These are phyloP conservation scores for Synergus japonicus DNA, from an alignment of 2,888 invertebrate species.

Conservation along the genomic window DNA sequence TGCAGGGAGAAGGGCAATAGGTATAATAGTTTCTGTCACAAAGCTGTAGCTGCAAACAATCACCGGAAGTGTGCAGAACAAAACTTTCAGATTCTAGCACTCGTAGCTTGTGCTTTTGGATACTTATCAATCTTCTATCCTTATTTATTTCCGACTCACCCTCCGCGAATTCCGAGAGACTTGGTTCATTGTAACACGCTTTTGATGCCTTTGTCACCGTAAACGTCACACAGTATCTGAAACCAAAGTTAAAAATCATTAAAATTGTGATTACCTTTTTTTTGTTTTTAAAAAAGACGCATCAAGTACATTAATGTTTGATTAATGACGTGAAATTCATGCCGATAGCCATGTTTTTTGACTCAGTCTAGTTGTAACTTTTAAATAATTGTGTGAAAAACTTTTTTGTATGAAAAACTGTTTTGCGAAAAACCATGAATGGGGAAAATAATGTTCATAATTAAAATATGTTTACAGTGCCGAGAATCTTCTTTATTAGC, in stretches of 20 bases:
- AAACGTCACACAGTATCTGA: constrained; percentile 92
- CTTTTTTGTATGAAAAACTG: too few relatives aligned
- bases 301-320: too few relatives aligned
- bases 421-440: too few relatives aligned
- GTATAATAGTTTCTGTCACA: constrained; percentile 25
- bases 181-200: constrained; percentile 87
- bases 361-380: too few relatives aligned
- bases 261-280: not conserved
- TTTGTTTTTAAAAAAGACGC: too few relatives aligned
- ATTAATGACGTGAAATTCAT: too few relatives aligned
- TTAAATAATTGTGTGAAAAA: too few relatives aligned
- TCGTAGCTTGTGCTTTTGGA: constrained; percentile 23
- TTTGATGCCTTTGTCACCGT: constrained; percentile 90
- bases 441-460: too few relatives aligned
- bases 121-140: constrained; percentile 43
- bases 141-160: constrained; percentile 78
- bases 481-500: too few relatives aligned
- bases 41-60: constrained; percentile 24
- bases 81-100: constrained; percentile 5
- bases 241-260: constrained; percentile 70
- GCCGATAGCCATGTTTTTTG: too few relatives aligned
- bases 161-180: constrained; percentile 86
- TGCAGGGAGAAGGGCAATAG: too few relatives aligned
- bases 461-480: too few relatives aligned
- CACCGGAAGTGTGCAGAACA: constrained; percentile 42